Evolutionary conservation across 2,888 invertebrate species (phyloP), one percentile per base, ranked within the genome.

Genomic region (Drosophila melanosoma): DNA sequence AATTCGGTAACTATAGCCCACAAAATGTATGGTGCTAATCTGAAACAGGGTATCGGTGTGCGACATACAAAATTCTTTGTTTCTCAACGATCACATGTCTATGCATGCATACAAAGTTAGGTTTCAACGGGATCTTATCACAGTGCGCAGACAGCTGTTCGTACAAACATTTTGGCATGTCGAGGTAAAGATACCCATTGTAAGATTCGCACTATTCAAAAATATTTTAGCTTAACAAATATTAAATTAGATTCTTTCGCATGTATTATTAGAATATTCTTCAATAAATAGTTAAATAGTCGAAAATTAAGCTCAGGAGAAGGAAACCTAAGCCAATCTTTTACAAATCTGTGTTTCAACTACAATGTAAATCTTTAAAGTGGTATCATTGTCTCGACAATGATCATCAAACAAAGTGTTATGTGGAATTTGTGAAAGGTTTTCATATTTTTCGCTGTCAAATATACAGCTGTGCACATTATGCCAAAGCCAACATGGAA

Each of bases 401-500:
- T 4, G 45, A 45, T 45, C 4, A 4, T 15, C 45, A 54, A 51
- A 49, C 33, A 62, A 54, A 68, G 26, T 67, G 48, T 35, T 59
- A 33, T 51, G 57, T 36, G n/a, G 36, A 49, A 57, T 70, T 52
- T 49, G 58, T 51, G 32, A 29, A 23, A 45, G 56, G 48, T 62
- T 63, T 64, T 53, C 29, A 33, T n/a, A 52, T 38, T 58, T 32
- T 12, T 63, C 56, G 69, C 60, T 83, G 76, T 67, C 70, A 74
- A 72, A 61, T 74, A 79, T 83, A 79, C 70, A 58, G 66, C 82
- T 69, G 49, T 58, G 66, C 69, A 42, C 68, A 75, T 83, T 77
- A 86, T 75, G 64, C 59, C 68, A 62, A 63, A 80, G 75, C 77
- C 66, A 74, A 66, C 60, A 82, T 35, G 57, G 32, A 67, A 62